Percentiles rank a stretch among this genome's conserved stretches.
Evolutionary conservation across 2,113 vertebrate species (phyloP).

Genomic region (Plestiodon gilberti): DNA sequence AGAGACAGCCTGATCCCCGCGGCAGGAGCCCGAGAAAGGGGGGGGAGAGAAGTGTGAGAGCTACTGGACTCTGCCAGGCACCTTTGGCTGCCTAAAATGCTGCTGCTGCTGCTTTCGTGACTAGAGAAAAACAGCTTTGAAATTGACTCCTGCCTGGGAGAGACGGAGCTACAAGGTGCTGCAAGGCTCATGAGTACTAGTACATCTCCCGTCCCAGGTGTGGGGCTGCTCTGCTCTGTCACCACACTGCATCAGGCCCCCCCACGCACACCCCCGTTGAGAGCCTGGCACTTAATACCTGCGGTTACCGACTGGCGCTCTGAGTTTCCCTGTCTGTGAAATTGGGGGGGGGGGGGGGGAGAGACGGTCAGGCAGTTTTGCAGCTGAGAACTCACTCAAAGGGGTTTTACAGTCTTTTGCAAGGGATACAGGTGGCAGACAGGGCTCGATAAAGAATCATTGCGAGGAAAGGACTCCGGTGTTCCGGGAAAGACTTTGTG

Average conservation of each 20-base stretch:
- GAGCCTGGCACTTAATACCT: background rate
- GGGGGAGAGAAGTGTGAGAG: background rate
- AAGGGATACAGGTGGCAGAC: too few species aligned
- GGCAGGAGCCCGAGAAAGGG: background rate
- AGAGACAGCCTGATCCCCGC: constrained; percentile 17
- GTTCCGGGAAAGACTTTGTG: background rate
- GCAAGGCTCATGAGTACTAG: background rate
- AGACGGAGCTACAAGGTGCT: background rate
- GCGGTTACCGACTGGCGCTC: background rate
- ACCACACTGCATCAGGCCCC: background rate
- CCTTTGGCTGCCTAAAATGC: constrained; percentile 5
- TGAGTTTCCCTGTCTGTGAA: background rate
- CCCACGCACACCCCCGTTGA: background rate
- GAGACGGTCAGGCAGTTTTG: background rate
- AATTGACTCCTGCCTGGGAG: background rate
- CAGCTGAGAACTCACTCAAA: too few species aligned
- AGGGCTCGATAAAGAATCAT: background rate
- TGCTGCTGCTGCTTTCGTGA: constrained; percentile 8
- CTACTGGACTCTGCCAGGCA: background rate
- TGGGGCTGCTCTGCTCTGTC: background rate
- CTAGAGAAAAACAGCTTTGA: background rate
- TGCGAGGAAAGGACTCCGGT: background rate
- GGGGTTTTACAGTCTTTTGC: background rate
- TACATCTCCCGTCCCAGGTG: too few species aligned
- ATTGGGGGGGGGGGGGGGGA: too few species aligned